These are phyloP conservation scores for Eledona agricola DNA, from an alignment of 2,888 invertebrate genomes.

Conservation along the genomic window DNA sequence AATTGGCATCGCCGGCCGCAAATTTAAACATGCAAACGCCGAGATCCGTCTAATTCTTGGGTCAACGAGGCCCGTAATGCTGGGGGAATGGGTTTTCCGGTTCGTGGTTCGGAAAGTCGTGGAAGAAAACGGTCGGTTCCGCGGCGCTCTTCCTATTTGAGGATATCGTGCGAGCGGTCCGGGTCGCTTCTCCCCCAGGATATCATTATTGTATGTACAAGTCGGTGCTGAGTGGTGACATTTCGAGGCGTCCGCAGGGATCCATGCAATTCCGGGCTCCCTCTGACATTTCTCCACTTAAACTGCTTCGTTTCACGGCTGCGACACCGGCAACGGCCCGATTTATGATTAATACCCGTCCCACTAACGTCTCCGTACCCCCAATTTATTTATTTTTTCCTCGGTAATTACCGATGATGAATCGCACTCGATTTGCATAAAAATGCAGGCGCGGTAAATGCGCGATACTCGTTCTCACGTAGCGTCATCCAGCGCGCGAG, in stretches of 20 bases:
- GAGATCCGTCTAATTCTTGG: conserved; percentile 10
- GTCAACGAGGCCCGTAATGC: too few relatives aligned
- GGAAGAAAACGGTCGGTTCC: conserved; percentile 1
- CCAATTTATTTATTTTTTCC: conserved; percentile 1
- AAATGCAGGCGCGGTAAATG: conserved; percentile 48
- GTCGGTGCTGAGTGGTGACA: conserved; percentile 62
- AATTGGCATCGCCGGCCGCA: conserved; percentile 23
- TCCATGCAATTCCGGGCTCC: conserved; percentile 60
- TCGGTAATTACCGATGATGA: conserved; percentile 50
- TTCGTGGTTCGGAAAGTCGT: conserved; percentile 6
- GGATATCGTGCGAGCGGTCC: conserved; percentile 32
- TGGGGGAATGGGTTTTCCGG: conserved; percentile 4
- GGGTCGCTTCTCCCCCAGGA: conserved; percentile 51
- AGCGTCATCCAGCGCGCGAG: conserved; percentile 45
- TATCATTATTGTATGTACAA: conserved; percentile 61
- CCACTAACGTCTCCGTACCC: too few relatives aligned
- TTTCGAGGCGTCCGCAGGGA: conserved; percentile 59
- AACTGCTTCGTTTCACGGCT: conserved; percentile 46
- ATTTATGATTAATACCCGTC: conserved; percentile 44
- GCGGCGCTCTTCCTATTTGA: conserved; percentile 3
- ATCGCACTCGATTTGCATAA: conserved; percentile 55
- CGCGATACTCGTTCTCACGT: conserved; percentile 50
- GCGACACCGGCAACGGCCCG: conserved; percentile 42
- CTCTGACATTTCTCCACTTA: conserved; percentile 60
- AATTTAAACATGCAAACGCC: conserved; percentile 21